Evolutionary conservation across 2,888 invertebrate species (phyloP), one percentile per base, ranked within the genome.

Genomic region (Teleogryllus oceanicus): DNA sequence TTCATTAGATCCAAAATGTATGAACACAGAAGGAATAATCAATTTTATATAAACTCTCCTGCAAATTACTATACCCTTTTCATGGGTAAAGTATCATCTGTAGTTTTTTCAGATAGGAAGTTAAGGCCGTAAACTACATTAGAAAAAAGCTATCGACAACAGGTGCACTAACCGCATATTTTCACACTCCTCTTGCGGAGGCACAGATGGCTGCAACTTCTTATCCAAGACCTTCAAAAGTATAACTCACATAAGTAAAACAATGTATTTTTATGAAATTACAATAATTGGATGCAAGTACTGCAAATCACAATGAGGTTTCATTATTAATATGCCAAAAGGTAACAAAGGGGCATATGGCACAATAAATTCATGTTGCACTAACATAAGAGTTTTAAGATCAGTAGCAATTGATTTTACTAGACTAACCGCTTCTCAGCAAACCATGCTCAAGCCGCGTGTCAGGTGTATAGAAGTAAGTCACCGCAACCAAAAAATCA

Each of bases 201-300:
- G 85, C 81, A 85, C 86, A 80, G 87, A 85, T 81, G 86, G 86
- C 82, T 87, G 85, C 83, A 89, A 85, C 84, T 88, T 88, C 83
- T 86, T 85, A 83, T 88, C 88, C 83, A 88, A 84, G 80, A 87
- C 87, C 88, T 88, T 83, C 83, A 88, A 87, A 84, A 20, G 24
- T 49, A 50, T 82, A 84, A 37, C 37, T 37, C 8, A 37, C 37
- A 37, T 37, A 5, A 37, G 8, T 37, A 8, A 37, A 37, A 83
- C 78, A 83, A 83, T 49, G 78, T 75, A 18, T 83, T 82, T 79
- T 78, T 80, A 82, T 50, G 74, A 74, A 13, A 21, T 77, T 83
- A 83, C 81, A 82, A 81, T 79, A 81, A 49, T 78, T 77, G 76
- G 77, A 78, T 51, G 75, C 20, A 51, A 5, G 37, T 37, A 8